Conservation (phyloP, 2,797 vertebrate genomes). For the Pempheris klunzingeri region DNA sequence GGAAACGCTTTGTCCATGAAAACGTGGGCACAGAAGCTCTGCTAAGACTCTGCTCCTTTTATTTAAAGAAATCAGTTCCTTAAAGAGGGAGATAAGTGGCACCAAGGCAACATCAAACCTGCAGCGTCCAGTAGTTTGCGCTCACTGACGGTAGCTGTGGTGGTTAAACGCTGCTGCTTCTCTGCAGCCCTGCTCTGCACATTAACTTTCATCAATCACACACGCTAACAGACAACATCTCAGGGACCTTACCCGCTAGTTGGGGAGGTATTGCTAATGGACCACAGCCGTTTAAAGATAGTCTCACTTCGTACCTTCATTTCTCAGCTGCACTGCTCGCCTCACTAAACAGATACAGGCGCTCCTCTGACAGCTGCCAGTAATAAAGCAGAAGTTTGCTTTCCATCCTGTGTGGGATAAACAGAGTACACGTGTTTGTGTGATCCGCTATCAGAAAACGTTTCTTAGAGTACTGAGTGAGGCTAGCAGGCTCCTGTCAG, state of each 20-base stretch:
- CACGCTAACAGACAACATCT: slow-evolving; percentile 15
- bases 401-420: slow-evolving; percentile 10
- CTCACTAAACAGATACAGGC: slow-evolving; percentile 57
- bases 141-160: slow-evolving; percentile 42
- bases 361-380: slow-evolving; percentile 20
- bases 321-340: slow-evolving; percentile 51
- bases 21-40: slow-evolving; percentile 29
- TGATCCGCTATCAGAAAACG: neutral
- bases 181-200: slow-evolving; percentile 29
- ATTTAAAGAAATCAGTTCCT: slow-evolving; percentile 54
- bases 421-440: slow-evolving; percentile 8
- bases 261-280: slow-evolving; percentile 59
- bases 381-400: slow-evolving; percentile 39
- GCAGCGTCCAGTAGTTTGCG: slow-evolving; percentile 50
- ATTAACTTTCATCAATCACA: slow-evolving; percentile 67
- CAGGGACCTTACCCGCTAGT: slow-evolving; percentile 40
- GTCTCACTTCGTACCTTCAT: slow-evolving; percentile 49
- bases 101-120: slow-evolving; percentile 45
- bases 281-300: slow-evolving; percentile 63
- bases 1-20: no score
- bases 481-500: neutral
- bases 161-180: slow-evolving; percentile 49
- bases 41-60: slow-evolving; percentile 22
- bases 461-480: no score
- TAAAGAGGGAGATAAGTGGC: slow-evolving; percentile 34